A percentile compares a stretch with the other conserved stretches of the same genome.
These are phyloP conservation scores for Lethenteron camtschaticum DNA, from an alignment of 2,113 vertebrate species.

Conservation along the genomic window DNA sequence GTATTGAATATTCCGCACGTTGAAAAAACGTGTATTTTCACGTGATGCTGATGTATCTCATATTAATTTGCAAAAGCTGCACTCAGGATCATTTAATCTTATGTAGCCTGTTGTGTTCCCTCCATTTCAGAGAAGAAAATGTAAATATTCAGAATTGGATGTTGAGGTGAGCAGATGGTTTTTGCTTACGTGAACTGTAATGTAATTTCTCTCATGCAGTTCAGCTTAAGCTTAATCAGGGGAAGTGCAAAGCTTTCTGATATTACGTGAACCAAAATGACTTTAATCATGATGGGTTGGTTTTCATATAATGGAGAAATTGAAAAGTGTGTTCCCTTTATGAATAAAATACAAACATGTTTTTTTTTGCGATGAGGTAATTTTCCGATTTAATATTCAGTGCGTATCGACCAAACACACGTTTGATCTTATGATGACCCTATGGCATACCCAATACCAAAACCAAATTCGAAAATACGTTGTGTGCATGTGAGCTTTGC, in stretches of 20 bases:
- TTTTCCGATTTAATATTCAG: too few species aligned
- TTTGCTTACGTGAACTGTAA: neutral
- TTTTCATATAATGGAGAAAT: neutral
- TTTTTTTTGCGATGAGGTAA: too few species aligned
- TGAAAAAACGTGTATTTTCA: too few species aligned
- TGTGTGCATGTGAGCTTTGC: too few species aligned
- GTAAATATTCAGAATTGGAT: constrained; percentile 4
- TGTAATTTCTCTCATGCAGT: neutral
- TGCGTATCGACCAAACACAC: too few species aligned
- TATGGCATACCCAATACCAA: too few species aligned
- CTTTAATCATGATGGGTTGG: neutral
- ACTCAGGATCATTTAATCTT: too few species aligned
- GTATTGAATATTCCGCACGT: too few species aligned
- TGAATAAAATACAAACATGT: neutral
- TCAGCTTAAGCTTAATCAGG: neutral
- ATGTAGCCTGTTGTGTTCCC: neutral
- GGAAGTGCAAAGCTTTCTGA: neutral
- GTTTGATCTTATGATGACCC: too few species aligned
- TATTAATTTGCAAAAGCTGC: too few species aligned
- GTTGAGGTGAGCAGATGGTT: neutral
- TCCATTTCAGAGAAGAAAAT: constrained; percentile 1
- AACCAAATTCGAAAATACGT: too few species aligned
- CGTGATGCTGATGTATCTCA: too few species aligned
- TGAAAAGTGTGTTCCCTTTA: neutral
- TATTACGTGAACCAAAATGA: neutral